Conservation (phyloP, 2,888 invertebrate species). For the Synanthedon tipuliformis region DNA sequence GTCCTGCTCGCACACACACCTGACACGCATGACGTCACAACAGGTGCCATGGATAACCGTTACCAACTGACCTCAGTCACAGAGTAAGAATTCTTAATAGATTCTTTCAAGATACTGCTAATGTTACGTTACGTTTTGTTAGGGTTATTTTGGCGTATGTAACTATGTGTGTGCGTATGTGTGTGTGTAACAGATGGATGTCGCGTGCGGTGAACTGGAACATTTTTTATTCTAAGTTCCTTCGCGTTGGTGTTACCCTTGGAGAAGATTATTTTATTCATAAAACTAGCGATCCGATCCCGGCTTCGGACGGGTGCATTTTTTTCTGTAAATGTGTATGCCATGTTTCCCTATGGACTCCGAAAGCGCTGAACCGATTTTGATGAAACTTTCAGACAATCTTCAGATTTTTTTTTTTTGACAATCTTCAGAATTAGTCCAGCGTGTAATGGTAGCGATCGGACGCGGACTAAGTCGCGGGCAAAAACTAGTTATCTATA, state of each 20-base stretch:
- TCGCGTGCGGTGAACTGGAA: slow-evolving; percentile 12
- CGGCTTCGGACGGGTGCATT: too few relatives aligned
- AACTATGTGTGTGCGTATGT: neutral
- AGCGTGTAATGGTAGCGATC: too few relatives aligned
- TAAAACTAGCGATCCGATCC: too few relatives aligned
- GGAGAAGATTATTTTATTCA: too few relatives aligned
- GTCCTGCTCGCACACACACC: slow-evolving; percentile 19
- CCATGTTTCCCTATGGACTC: too few relatives aligned
- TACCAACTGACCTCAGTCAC: slow-evolving; percentile 13
- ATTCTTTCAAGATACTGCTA: neutral
- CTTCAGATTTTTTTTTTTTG: too few relatives aligned
- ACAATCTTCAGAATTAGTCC: too few relatives aligned
- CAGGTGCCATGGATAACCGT: slow-evolving; percentile 35
- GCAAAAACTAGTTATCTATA: too few relatives aligned
- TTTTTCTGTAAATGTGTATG: too few relatives aligned
- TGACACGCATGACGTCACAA: slow-evolving; percentile 30
- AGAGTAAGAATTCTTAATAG: slow-evolving; percentile 12
- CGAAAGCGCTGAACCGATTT: too few relatives aligned
- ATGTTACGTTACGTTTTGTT: neutral
- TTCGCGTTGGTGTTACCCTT: neutral
- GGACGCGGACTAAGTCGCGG: too few relatives aligned
- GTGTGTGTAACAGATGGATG: slow-evolving; percentile 7
- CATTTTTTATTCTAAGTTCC: neutral
- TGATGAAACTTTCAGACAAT: too few relatives aligned
- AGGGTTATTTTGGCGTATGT: neutral